These are phyloP conservation scores for Eonycteris spelaea DNA, from an alignment of 2,113 vertebrate species.

Conservation along the genomic window DNA sequence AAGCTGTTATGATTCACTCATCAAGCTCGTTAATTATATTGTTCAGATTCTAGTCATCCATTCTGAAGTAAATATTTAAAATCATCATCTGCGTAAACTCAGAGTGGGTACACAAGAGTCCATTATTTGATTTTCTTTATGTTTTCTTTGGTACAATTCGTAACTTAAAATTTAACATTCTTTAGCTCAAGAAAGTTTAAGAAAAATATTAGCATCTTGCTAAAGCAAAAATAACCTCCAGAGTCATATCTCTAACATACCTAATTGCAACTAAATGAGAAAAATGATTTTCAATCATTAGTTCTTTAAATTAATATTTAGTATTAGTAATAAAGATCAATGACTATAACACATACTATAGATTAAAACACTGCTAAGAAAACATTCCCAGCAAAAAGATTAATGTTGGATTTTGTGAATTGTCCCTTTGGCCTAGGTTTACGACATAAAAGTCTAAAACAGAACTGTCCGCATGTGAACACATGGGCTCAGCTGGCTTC, in stretches of 20 bases:
- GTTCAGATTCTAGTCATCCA: neutral
- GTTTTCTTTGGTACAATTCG: neutral
- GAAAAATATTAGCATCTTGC: neutral
- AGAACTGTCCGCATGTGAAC: neutral
- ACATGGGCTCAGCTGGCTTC: neutral
- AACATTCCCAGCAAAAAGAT: neutral
- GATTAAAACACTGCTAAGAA: neutral
- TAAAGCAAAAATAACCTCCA: neutral
- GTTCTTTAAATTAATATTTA: neutral
- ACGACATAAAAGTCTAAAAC: neutral
- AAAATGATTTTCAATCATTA: conserved; percentile 8
- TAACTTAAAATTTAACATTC: neutral
- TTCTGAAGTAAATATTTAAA: conserved; percentile 15
- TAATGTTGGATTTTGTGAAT: neutral
- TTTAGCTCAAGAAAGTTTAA: neutral
- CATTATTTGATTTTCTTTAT: neutral
- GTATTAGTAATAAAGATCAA: neutral
- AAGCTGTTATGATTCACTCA: neutral
- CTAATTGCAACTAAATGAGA: neutral
- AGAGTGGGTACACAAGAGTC: neutral
- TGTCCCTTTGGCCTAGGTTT: neutral
- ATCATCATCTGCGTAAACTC: neutral
- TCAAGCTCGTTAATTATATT: neutral
- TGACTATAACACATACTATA: neutral
- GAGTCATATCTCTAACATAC: neutral